These are phyloP conservation scores for Bombylius major DNA, from an alignment of 2,888 invertebrate genomes.

Conservation along the genomic window DNA sequence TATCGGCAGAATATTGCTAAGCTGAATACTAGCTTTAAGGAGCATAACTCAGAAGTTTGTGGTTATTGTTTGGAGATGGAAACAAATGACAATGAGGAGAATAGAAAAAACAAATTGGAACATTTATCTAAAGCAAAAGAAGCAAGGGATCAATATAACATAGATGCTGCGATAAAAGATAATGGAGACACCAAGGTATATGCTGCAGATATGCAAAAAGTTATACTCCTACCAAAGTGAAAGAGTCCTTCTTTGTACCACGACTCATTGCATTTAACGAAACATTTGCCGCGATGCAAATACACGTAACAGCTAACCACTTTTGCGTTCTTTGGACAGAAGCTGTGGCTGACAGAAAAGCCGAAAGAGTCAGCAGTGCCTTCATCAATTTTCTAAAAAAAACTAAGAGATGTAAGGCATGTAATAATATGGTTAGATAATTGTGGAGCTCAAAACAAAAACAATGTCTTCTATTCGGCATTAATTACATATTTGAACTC, in stretches of 20 bases:
- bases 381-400: not conserved
- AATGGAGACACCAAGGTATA: not conserved
- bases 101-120: not conserved
- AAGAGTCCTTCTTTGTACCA: not conserved
- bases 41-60: not conserved
- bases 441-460: not conserved
- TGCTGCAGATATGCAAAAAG: not conserved
- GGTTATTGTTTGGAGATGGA: not conserved
- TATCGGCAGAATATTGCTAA: not conserved
- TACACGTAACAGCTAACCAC: not conserved
- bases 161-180: not conserved
- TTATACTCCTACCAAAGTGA: not conserved
- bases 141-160: not conserved
- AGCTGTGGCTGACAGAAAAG: not conserved
- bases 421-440: not conserved
- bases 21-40: not conserved
- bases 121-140: not conserved
- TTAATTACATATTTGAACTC: not conserved
- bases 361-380: not conserved
- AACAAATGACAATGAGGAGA: not conserved
- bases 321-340: not conserved
- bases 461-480: not conserved
- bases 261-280: too few relatives aligned
- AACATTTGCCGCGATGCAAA: not conserved
- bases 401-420: not conserved